Evolutionary conservation across 2,888 invertebrate species (phyloP), one percentile per base, ranked within the genome.

Genomic region (Mimumesa dahlbomi): DNA sequence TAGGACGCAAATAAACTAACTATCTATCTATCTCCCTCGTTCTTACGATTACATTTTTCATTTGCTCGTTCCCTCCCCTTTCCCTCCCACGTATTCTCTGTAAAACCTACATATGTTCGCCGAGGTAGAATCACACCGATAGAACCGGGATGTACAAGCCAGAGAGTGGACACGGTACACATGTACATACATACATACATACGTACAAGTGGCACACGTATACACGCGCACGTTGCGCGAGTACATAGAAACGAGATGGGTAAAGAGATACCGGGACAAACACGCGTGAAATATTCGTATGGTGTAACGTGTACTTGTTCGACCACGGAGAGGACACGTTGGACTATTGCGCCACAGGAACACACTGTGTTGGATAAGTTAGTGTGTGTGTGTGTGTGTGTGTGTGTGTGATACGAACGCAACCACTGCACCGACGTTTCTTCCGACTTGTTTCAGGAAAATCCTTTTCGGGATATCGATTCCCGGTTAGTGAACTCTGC

Each of bases 201-300:
- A 2, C n/a, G 2, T 5, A 16, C 14, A 43, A 18, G 9, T 18
- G 14, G 22, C 16, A 34, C 2, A 19, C 13, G 18, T 25, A 42
- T 31, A 14, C 48, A n/a, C n/a, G n/a, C n/a, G n/a, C n/a, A n/a
- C n/a, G n/a, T n/a, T n/a, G 25, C 16, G 21, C 14, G 19, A 14
- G 16, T 31, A 29, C 9, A 16, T 9, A 21, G 13, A 38, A 38
- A 25, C 14, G 14, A 16, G 59, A n/a, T 18, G 19, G 25, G 61
- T 14, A 49, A 63, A 63, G 49, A 25, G 34, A 45, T 45, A 46
- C 36, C 7, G 38, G 11, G n/a, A 38, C 19, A 36, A 45, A 43
- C 48, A 31, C 31, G 65, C 50, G 64, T 58, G 45, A 65, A 59
- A 65, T 65, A 65, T 59, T 50, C 22, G 45, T 21, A 34, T 19